Conservation (phyloP, 2,797 vertebrate genomes). For the Hirundo rustica region DNA sequence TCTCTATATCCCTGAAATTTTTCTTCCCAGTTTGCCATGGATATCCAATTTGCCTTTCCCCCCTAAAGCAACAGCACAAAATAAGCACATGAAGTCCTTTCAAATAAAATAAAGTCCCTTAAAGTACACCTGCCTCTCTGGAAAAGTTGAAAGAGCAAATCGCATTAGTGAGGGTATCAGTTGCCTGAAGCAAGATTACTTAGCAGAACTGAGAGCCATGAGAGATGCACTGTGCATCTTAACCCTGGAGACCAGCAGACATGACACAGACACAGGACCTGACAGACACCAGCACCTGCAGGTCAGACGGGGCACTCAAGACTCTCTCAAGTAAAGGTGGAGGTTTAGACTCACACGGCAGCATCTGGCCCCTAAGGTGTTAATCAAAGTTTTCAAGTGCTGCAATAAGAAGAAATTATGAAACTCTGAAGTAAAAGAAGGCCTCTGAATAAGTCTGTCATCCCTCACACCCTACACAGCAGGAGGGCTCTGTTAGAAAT, state of each 20-base stretch:
- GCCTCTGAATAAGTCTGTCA: not conserved
- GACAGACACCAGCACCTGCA: not conserved
- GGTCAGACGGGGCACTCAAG: not conserved
- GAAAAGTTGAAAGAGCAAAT: conserved; percentile 2
- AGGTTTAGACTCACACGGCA: not conserved
- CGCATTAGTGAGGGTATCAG: not conserved
- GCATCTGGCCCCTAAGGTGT: not conserved
- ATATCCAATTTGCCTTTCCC: not conserved
- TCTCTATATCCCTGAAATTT: not conserved
- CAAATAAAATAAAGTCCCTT: not conserved
- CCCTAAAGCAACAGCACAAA: not conserved
- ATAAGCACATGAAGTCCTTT: not conserved
- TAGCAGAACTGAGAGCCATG: not conserved
- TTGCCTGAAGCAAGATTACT: not conserved
- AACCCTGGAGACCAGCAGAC: not conserved
- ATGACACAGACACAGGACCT: not conserved
- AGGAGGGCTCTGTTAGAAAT: not conserved
- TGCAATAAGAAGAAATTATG: not conserved
- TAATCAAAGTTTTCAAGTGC: not conserved
- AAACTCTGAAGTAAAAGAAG: not conserved
- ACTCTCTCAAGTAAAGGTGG: not conserved
- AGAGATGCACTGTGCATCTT: not conserved
- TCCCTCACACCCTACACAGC: not conserved
- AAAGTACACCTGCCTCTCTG: not conserved
- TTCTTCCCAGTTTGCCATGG: not conserved